A percentile compares a stretch with the other conserved stretches of the same genome.
These are phyloP conservation scores for Gallinago media DNA, from an alignment of 2,113 vertebrate genomes.

Conservation along the genomic window DNA sequence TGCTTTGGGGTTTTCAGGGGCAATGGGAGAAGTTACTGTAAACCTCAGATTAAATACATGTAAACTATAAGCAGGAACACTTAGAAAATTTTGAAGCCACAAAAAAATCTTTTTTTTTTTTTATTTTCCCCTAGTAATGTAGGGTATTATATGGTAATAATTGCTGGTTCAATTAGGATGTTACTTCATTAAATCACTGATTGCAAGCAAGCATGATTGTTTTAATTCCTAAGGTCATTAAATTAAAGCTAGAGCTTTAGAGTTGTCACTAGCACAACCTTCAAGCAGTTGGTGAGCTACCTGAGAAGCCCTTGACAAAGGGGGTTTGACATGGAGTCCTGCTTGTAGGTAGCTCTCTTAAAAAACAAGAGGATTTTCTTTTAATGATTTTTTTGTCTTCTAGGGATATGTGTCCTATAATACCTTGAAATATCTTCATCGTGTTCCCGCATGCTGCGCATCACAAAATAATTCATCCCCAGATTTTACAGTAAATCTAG, in stretches of 20 bases:
- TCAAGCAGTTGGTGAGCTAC: background rate
- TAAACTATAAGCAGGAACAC: background rate
- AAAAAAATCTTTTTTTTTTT: background rate
- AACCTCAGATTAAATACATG: background rate
- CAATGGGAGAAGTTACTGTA: background rate
- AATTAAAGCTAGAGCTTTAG: background rate
- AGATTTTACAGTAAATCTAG: background rate
- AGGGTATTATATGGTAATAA: background rate
- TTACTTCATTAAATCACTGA: background rate
- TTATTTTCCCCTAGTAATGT: background rate
- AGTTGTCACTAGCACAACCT: background rate
- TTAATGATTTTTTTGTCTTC: background rate
- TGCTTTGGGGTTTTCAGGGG: background rate
- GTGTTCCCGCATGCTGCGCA: background rate
- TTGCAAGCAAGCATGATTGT: background rate
- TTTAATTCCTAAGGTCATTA: background rate
- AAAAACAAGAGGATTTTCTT: background rate
- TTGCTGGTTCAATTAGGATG: background rate
- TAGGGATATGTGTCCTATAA: background rate
- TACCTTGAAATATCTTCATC: background rate
- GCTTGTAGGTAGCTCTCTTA: background rate
- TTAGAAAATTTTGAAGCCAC: background rate
- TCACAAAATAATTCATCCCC: background rate
- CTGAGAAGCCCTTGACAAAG: background rate
- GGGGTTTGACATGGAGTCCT: background rate